Conservation (phyloP, 1,140 invertebrate species). For the Drosophila neocordata region DNA sequence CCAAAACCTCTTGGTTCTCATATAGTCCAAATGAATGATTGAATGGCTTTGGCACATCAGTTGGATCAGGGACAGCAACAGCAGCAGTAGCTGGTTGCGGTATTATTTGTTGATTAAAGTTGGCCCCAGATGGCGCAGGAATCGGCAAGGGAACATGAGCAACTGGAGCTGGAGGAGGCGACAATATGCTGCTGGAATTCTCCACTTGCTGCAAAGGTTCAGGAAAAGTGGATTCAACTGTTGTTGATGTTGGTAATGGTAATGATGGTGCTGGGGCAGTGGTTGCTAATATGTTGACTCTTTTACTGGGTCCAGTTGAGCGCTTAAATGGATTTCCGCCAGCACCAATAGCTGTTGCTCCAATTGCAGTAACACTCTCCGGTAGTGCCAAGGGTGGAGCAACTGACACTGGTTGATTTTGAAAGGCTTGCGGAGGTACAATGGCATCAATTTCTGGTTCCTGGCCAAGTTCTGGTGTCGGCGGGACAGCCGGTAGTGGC, state of each 20-base stretch:
- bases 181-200: not conserved
- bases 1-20: constrained; percentile 71
- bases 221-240: not conserved
- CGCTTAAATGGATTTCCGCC: constrained; percentile 81
- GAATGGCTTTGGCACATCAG: constrained; percentile 11
- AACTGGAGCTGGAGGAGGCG: not conserved
- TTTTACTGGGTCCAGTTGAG: constrained; percentile 76
- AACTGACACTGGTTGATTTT: constrained; percentile 59
- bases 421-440: constrained; percentile 70
- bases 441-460: constrained; percentile 63
- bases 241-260: constrained; percentile 21
- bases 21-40: constrained; percentile 9
- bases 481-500: constrained; percentile 19
- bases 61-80: constrained; percentile 15
- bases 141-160: not conserved
- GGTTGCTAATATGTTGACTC: constrained; percentile 68
- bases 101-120: constrained; percentile 63
- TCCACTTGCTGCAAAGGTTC: not conserved
- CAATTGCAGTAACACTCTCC: constrained; percentile 10
- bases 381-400: constrained; percentile 13
- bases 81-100: constrained; percentile 78
- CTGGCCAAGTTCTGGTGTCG: constrained; percentile 25
- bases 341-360: constrained; percentile 15
- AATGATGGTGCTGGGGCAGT: constrained; percentile 25
- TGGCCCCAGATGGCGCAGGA: constrained; percentile 24